phyloP scores from a whole-genome alignment of 1,140 invertebrate genomes.

The Drosophila ironensis region DNA sequence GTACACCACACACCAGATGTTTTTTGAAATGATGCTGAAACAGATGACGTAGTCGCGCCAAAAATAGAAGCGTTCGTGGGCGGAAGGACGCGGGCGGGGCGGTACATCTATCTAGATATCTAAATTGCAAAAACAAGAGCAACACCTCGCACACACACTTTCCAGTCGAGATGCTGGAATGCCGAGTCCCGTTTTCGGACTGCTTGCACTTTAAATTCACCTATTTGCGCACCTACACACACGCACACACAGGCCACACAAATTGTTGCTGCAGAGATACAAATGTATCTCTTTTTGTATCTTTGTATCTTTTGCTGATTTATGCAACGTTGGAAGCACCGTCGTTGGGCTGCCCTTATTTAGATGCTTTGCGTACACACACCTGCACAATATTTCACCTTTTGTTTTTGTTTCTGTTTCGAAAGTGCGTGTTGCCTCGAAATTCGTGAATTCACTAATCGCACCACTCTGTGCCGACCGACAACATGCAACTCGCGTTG shows the following conservation, averaged over 20 bases:
- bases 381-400: slow-evolving; percentile 10
- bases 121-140: slow-evolving; percentile 16
- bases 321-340: not conserved
- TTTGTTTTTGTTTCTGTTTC: slow-evolving; percentile 1
- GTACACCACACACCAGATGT: slow-evolving; percentile 72
- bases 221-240: slow-evolving; percentile 4
- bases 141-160: too few relatives aligned
- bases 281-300: slow-evolving; percentile 2
- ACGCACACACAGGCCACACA: slow-evolving; percentile 1
- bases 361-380: slow-evolving; percentile 14
- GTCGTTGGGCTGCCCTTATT: slow-evolving; percentile 27
- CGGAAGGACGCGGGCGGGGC: slow-evolving; percentile 13
- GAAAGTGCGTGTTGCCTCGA: slow-evolving; percentile 19
- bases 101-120: too few relatives aligned
- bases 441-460: too few relatives aligned
- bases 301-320: not conserved
- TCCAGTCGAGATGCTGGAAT: slow-evolving; percentile 12
- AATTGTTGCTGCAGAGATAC: too few relatives aligned
- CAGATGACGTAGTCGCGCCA: slow-evolving; percentile 66
- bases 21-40: slow-evolving; percentile 33
- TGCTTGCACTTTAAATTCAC: not conserved
- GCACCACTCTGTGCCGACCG: too few relatives aligned
- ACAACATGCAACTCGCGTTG: too few relatives aligned
- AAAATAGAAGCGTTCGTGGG: slow-evolving; percentile 36
- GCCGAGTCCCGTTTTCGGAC: not conserved